These are phyloP conservation scores for Entomyzon cyanotis DNA, from an alignment of 2,113 vertebrate species.

Conservation along the genomic window DNA sequence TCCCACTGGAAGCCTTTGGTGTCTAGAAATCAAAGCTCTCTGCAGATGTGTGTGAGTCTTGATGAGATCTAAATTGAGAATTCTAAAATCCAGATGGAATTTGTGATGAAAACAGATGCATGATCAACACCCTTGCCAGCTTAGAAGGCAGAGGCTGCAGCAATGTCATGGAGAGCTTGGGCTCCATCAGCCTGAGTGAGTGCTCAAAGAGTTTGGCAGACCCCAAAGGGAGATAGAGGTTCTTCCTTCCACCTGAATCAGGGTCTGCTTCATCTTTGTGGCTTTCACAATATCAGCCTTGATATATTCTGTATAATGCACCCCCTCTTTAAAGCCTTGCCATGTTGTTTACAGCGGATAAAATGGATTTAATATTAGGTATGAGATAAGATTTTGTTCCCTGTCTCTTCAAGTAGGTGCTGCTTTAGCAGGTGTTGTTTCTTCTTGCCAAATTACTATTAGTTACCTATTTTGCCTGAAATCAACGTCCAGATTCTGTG, in stretches of 20 bases:
- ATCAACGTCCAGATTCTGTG: neutral
- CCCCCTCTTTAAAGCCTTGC: neutral
- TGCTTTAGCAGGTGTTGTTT: neutral
- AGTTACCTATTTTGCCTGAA: neutral
- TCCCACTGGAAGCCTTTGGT: conserved; percentile 37
- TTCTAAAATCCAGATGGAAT: conserved; percentile 44
- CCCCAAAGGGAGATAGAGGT: neutral
- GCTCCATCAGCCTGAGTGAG: neutral
- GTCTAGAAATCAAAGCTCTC: conserved; percentile 51
- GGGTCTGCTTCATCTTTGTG: neutral
- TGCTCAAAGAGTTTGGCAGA: neutral
- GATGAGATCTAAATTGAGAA: conserved; percentile 36
- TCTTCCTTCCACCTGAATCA: neutral
- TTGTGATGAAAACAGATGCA: neutral
- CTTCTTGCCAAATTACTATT: neutral
- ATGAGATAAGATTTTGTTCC: neutral
- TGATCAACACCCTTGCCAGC: neutral
- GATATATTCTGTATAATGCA: neutral
- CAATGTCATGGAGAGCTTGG: fast-evolving
- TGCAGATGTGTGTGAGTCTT: conserved; percentile 31
- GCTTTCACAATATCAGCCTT: neutral
- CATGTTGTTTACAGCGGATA: neutral
- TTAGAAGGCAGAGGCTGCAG: neutral
- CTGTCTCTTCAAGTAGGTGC: neutral
- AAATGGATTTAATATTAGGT: neutral